Base-by-base conservation (phyloP, 2,113 vertebrate genomes). In the Melanerpes aurifrons region DNA sequence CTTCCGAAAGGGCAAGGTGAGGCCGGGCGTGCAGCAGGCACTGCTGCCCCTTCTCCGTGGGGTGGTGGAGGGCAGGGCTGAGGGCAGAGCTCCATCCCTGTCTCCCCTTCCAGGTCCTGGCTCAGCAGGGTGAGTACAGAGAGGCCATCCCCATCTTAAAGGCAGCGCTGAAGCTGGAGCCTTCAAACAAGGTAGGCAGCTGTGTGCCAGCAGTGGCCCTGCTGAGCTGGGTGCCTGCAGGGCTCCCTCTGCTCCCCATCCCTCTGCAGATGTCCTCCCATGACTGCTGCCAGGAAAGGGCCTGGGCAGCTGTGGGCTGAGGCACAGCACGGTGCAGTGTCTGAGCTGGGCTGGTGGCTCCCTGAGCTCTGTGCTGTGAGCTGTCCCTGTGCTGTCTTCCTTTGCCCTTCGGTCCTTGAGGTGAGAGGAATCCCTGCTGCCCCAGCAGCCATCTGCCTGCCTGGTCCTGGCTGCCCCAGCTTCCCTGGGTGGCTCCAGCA, bases 1-100 rank as follows among this genome's bases (percentile, higher is more conserved):
- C 15, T 99, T 99, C 96, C 97, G 99, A 19, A 99, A 99, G 97
- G 99, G 99, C 76, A 99, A 99, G 98, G 99, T 99, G 97, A 91
- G 97, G 48, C n/a, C 1, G 12, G 67, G 57, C 2, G 0, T 0
- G 2, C 0, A 4, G 40, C 12, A 20, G 47, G 9, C 0, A 1
- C 24, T 35, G 56, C 58, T 0, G 1, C 29, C n/a, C 25, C 6
- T 28, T 32, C 8, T 11, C 21, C 0, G 0, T 0, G 0, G 40
- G 0, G 0, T 8, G 53, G 26, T 1, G 0, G 54, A 59, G 20
- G 11, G 12, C 16, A 19, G 62, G 61, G 8, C 3, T 0, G 1
- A 53, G 61, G 85, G 43, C 10, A 26, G 48, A 3, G 1, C 83
- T 79, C n/a, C 26, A 3, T 9, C 20, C 3, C 0, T 12, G 6